These are phyloP conservation scores for Thaumatotibia leucotreta DNA, from an alignment of 1,140 invertebrate genomes.

Conservation along the genomic window DNA sequence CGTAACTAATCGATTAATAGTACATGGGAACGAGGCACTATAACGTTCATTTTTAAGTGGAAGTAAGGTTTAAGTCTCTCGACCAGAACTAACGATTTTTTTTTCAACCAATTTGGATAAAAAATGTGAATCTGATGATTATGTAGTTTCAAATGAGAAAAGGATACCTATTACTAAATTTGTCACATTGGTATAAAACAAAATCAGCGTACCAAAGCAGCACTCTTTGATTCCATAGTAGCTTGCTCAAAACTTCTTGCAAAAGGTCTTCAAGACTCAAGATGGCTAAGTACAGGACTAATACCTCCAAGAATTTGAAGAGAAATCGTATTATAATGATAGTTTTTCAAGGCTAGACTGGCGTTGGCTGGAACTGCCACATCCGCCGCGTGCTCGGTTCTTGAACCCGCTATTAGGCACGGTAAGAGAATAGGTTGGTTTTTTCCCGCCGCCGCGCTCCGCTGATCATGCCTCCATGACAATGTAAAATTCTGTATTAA, in stretches of 20 bases:
- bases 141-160: too few species aligned
- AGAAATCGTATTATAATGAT: neutral
- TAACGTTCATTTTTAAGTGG: neutral
- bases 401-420: slow-evolving; percentile 16
- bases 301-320: neutral
- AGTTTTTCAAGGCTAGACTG: neutral
- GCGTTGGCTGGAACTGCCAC: slow-evolving; percentile 4
- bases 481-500: slow-evolving; percentile 21
- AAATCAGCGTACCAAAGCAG: too few species aligned
- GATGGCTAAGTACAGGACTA: neutral
- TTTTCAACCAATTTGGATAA: too few species aligned
- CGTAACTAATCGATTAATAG: slow-evolving; percentile 40
- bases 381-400: slow-evolving; percentile 10
- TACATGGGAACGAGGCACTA: slow-evolving; percentile 28
- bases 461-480: slow-evolving; percentile 19
- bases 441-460: slow-evolving; percentile 19
- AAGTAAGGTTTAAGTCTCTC: neutral
- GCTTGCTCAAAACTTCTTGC: neutral
- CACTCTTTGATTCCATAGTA: too few species aligned
- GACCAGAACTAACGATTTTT: too few species aligned
- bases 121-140: too few species aligned
- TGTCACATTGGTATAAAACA: too few species aligned
- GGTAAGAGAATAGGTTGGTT: slow-evolving; percentile 20
- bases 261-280: neutral
- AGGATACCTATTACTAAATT: too few species aligned